Evolutionary conservation across 1,140 invertebrate species (phyloP).

Genomic region (Drosophila tropicalis): DNA sequence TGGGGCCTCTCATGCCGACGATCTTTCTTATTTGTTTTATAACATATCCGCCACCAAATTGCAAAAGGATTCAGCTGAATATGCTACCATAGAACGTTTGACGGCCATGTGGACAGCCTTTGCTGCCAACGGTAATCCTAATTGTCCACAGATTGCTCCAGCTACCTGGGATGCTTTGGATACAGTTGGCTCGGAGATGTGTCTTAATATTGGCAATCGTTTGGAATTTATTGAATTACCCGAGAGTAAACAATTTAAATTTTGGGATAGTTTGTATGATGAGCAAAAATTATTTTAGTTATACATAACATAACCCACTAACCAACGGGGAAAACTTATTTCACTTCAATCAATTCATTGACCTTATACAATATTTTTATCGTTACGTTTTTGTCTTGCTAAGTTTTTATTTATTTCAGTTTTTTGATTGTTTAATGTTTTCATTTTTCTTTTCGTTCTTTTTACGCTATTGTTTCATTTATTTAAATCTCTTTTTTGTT

Average conservation of each 20-base stretch:
- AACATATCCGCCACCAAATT: conserved; percentile 78
- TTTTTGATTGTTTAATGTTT: no score
- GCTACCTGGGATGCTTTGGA: conserved; percentile 53
- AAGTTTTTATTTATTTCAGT: no score
- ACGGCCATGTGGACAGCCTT: conserved; percentile 83
- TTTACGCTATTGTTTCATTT: no score
- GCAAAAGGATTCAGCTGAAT: conserved; percentile 67
- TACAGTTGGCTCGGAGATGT: conserved; percentile 42
- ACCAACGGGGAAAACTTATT: no score
- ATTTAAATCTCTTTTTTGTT: no score
- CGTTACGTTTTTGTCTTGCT: no score
- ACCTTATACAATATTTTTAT: no score
- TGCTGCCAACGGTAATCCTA: conserved; percentile 73
- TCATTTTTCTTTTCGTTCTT: no score
- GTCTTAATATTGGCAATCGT: conserved; percentile 79
- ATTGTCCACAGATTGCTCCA: conserved; percentile 40
- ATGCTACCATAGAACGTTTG: conserved; percentile 73
- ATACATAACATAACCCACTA: no score
- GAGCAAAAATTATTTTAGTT: conserved; percentile 41
- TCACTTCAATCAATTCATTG: no score
- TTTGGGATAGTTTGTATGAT: conserved; percentile 82
- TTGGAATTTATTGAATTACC: conserved; percentile 75
- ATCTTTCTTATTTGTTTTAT: conserved; percentile 87
- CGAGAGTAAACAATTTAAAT: conserved; percentile 72
- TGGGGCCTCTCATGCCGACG: conserved; percentile 86